Percentiles rank a stretch among this genome's conserved stretches.
Evolutionary conservation across 2,113 vertebrate genomes (phyloP).

Genomic region (Xenopus laevis): DNA sequence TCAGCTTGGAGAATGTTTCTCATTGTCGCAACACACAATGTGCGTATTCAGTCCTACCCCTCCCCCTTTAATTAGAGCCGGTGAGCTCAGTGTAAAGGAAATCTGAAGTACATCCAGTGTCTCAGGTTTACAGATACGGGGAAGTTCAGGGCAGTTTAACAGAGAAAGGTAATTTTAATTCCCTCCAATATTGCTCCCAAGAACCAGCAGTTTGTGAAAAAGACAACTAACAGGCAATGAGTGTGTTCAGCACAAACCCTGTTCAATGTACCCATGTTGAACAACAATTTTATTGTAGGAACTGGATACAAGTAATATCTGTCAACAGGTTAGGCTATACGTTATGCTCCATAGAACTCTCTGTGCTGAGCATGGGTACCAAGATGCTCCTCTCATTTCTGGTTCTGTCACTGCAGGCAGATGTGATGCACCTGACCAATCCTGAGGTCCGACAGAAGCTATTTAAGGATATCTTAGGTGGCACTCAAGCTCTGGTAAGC

Average conservation of each 20-base stretch:
- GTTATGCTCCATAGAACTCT: too few species aligned
- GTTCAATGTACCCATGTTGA: too few species aligned
- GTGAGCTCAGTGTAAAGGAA: too few species aligned
- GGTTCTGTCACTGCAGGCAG: constrained; percentile 63
- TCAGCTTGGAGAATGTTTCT: constrained; percentile 92
- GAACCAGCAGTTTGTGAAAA: too few species aligned
- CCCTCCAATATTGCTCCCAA: background rate
- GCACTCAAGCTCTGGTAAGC: constrained; percentile 84
- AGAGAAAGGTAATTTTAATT: background rate
- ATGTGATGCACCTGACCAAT: constrained; percentile 85
- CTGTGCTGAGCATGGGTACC: background rate
- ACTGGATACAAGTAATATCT: background rate
- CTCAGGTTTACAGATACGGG: too few species aligned
- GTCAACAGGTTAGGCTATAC: too few species aligned
- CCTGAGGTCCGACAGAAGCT: constrained; percentile 71
- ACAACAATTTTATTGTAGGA: too few species aligned
- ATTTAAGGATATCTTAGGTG: constrained; percentile 87
- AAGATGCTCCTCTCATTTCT: constrained; percentile 4
- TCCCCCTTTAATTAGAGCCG: too few species aligned
- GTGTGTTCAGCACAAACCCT: too few species aligned
- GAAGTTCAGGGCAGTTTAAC: constrained; percentile 14
- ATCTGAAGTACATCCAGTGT: too few species aligned
- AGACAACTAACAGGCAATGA: too few species aligned
- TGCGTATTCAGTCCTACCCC: constrained; percentile 53
- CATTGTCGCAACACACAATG: constrained; percentile 85